Evolutionary conservation across 2,797 vertebrate genomes (phyloP), one percentile per base, ranked within the genome.

Genomic region (Hydrophis major): DNA sequence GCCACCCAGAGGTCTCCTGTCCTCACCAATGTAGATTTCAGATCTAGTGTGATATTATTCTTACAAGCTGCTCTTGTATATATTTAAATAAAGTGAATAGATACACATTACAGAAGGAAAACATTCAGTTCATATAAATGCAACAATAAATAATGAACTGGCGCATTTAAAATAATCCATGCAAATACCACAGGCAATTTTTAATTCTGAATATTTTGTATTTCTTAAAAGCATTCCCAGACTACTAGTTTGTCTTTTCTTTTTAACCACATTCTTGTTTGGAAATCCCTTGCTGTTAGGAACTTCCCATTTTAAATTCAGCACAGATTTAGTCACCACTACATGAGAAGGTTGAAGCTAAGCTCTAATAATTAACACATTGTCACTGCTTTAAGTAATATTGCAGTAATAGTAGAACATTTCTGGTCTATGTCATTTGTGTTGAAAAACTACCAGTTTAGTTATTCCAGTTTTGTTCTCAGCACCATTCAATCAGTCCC

Each of bases 151-250:
- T 93, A 50, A 37, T 55, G 61, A 69, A 87, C 89, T 57, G 12
- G 63, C 56, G 18, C 16, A 22, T 47, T 83, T 83, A 42, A 83
- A 78, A 78, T 2, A 83, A 53, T 57, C 63, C 20, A 69, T 37
- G 18, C 47, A 78, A 5, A 86, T 89, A 89, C 42, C 56, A n/a
- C 10, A 6, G 42, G n/a, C 47, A 56, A 57, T 18, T 37, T 32
- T 89, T 86, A 37, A 74, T 61, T 56, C 28, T 10, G 47, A 28
- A 14, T 14, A 25, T 13, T 57, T 89, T 47, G 47, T 56, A 55
- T 25, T 90, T 55, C 63, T 59, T 60, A 53, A 88, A 57, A 57
- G 66, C 14, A 91, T 95, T 95, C 95, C 61, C n/a, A 93, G 53
- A 60, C 93, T 95, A 94, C 47, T 74, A 22, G 3, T 90, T 89